Conservation (phyloP, 1,140 invertebrate species). For the Aphelinus atriplicis region DNA sequence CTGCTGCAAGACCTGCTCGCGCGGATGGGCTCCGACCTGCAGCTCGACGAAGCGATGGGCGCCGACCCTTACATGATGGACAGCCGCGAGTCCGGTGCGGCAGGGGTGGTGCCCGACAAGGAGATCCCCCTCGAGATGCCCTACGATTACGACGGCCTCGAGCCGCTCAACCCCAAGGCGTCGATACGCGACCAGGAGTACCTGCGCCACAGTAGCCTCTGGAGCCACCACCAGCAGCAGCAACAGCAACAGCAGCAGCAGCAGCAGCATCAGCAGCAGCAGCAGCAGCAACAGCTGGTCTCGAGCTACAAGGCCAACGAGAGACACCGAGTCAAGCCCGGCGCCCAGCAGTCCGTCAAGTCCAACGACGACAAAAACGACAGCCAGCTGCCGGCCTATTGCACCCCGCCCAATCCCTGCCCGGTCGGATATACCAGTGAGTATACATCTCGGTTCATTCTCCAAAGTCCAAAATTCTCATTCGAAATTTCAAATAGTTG, state of each 20-base stretch:
- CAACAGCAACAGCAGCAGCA: constrained; percentile 81
- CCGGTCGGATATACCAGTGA: constrained; percentile 85
- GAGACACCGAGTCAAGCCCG: constrained; percentile 55
- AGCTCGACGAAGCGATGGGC: constrained; percentile 43
- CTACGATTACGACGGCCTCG: constrained; percentile 72
- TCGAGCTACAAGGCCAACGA: constrained; percentile 73
- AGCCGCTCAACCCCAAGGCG: constrained; percentile 73
- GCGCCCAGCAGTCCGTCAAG: constrained; percentile 61
- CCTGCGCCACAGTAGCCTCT: constrained; percentile 86
- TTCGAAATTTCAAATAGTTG: too few relatives aligned
- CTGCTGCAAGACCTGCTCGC: constrained; percentile 76
- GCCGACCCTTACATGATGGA: constrained; percentile 71
- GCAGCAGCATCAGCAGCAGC: constrained; percentile 68
- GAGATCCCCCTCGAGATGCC: constrained; percentile 59
- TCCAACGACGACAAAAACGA: constrained; percentile 86
- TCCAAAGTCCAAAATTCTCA: too few relatives aligned
- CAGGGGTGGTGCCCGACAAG: constrained; percentile 54
- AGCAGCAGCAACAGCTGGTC: constrained; percentile 86
- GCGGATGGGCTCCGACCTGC: constrained; percentile 75
- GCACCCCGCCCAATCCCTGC: constrained; percentile 98
- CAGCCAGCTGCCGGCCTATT: constrained; percentile 94
- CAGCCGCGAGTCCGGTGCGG: constrained; percentile 71
- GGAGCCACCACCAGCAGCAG: constrained; percentile 86
- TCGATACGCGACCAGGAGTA: constrained; percentile 90
- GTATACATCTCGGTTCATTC: not conserved